Evolutionary conservation across 2,797 vertebrate genomes (phyloP).

Genomic region (Tamandua tetradactyla): DNA sequence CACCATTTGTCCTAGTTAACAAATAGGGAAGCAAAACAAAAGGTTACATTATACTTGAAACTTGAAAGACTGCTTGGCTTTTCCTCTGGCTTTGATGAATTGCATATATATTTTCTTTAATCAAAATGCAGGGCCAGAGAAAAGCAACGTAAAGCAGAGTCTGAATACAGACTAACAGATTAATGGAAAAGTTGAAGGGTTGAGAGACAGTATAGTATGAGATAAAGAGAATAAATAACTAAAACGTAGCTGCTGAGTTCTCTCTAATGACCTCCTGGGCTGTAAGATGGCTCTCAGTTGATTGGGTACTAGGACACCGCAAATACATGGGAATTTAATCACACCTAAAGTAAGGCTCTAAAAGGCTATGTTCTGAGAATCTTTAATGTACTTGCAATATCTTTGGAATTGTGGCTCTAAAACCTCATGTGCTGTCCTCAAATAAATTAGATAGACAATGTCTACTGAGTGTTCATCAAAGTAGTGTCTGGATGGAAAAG

Average conservation of each 20-base stretch:
- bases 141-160: constrained; percentile 59
- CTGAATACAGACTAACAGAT: constrained; percentile 65
- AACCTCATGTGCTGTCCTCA: background rate
- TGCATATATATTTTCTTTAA: constrained; percentile 66
- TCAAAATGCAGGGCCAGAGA: constrained; percentile 52
- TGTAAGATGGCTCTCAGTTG: background rate
- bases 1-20: constrained; percentile 49
- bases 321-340: constrained; percentile 59
- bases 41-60: constrained; percentile 37
- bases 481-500: background rate
- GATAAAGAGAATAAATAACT: constrained; percentile 69
- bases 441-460: background rate
- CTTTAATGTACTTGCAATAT: constrained; percentile 43
- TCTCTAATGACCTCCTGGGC: constrained; percentile 39
- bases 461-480: background rate
- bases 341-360: background rate
- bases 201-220: constrained; percentile 36
- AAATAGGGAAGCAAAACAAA: constrained; percentile 27
- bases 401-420: constrained; percentile 4
- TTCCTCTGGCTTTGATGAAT: constrained; percentile 69
- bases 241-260: constrained; percentile 25
- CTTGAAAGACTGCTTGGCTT: constrained; percentile 12
- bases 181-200: constrained; percentile 62
- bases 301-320: constrained; percentile 5
- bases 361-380: constrained; percentile 53